These are phyloP conservation scores for Pilophorus perplexus DNA, from an alignment of 2,888 invertebrate species.

Conservation along the genomic window DNA sequence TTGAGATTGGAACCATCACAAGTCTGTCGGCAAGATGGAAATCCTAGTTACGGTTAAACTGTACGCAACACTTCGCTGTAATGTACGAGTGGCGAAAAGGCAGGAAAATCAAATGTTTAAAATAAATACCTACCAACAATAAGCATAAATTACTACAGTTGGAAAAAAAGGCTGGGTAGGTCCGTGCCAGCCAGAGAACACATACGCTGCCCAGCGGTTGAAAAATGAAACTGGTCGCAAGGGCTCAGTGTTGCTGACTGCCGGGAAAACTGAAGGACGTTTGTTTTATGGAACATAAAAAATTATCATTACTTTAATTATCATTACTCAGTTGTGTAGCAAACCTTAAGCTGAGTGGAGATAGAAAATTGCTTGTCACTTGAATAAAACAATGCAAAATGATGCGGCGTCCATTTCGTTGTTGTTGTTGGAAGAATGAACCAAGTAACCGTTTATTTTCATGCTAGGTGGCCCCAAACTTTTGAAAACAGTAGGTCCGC, in stretches of 20 bases:
- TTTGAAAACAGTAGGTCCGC: too few species aligned
- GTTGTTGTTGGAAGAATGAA: too few species aligned
- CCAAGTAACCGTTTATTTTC: too few species aligned
- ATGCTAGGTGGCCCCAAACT: too few species aligned
- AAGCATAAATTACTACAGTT: slow-evolving; percentile 27
- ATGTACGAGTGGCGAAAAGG: too few species aligned
- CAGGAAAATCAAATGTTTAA: slow-evolving; percentile 11
- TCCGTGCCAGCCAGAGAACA: slow-evolving; percentile 30
- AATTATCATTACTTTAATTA: too few species aligned
- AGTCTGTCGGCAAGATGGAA: slow-evolving; percentile 2
- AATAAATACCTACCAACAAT: slow-evolving; percentile 35
- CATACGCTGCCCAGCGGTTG: slow-evolving; percentile 12
- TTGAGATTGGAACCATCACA: slow-evolving; percentile 14
- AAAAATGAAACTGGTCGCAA: neutral
- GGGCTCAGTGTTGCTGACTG: neutral
- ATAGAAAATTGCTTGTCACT: too few species aligned
- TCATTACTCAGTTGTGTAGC: too few species aligned
- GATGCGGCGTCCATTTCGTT: too few species aligned
- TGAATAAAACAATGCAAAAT: too few species aligned
- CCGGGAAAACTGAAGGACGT: neutral
- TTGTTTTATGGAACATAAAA: neutral
- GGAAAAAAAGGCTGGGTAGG: slow-evolving; percentile 28
- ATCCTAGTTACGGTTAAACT: slow-evolving; percentile 10
- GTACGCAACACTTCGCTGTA: neutral
- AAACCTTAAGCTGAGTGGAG: too few species aligned